These are phyloP conservation scores for Novumbra hubbsi DNA, from an alignment of 2,797 vertebrate species.

Conservation along the genomic window DNA sequence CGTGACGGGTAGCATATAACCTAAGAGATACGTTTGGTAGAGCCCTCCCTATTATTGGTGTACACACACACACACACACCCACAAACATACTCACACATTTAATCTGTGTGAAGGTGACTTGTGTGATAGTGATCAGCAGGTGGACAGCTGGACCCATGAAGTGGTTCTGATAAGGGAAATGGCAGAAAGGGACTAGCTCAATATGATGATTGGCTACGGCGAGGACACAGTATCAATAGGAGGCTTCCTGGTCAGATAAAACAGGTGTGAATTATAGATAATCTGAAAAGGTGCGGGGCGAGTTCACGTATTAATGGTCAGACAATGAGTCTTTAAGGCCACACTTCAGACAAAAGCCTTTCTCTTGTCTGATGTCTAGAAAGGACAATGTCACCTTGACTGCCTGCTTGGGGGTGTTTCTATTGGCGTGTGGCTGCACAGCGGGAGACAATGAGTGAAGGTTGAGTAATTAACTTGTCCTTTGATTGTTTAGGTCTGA, in stretches of 20 bases:
- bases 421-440: too few relatives aligned
- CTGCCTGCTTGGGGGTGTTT: neutral
- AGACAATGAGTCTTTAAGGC: slow-evolving; percentile 2
- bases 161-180: slow-evolving; percentile 54
- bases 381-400: slow-evolving; percentile 39
- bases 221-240: slow-evolving; percentile 34
- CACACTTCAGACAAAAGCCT: too few relatives aligned
- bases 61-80: slow-evolving; percentile 25
- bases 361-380: neutral
- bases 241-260: slow-evolving; percentile 36
- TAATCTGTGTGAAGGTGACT: slow-evolving; percentile 56
- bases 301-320: slow-evolving; percentile 30
- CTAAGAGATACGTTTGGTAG: too few relatives aligned
- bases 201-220: slow-evolving; percentile 13
- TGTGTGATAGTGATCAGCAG: slow-evolving; percentile 50
- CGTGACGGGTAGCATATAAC: too few relatives aligned
- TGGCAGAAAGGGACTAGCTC: neutral
- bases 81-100: slow-evolving; percentile 28
- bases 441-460: too few relatives aligned
- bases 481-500: too few relatives aligned
- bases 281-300: slow-evolving; percentile 23
- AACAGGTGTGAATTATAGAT: slow-evolving; percentile 54
- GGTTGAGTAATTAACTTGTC: too few relatives aligned
- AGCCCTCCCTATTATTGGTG: too few relatives aligned
- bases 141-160: slow-evolving; percentile 34